Evolutionary conservation across 2,888 invertebrate species (phyloP).

Genomic region (Caenorhabditis imperialis): DNA sequence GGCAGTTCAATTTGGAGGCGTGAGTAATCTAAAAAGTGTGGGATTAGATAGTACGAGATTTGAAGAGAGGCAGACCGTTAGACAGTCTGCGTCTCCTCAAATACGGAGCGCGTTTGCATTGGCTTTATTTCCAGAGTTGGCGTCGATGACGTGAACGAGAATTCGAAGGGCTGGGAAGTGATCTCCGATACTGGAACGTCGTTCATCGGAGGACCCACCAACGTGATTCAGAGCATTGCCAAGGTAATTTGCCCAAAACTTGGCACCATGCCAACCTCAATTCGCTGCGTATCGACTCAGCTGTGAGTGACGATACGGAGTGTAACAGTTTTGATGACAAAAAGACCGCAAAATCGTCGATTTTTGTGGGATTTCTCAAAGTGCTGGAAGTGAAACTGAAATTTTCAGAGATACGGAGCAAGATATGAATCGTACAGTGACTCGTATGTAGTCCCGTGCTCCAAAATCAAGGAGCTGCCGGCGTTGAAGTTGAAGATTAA

Average conservation of each 20-base stretch:
- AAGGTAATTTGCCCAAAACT: constrained; percentile 23
- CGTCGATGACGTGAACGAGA: constrained; percentile 15
- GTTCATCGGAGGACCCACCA: constrained; percentile 61
- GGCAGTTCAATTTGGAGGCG: constrained; percentile 64
- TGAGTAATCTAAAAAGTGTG: constrained; percentile 28
- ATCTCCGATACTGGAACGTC: constrained; percentile 67
- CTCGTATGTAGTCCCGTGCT: constrained; percentile 46
- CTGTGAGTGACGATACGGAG: too few species aligned
- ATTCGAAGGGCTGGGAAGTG: constrained; percentile 52
- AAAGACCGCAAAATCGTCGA: too few species aligned
- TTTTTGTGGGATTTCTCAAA: not conserved
- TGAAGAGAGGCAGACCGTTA: too few species aligned
- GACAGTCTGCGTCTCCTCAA: too few species aligned
- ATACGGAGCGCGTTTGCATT: too few species aligned
- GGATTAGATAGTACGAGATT: not conserved
- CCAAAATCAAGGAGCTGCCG: constrained; percentile 36
- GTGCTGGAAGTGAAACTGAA: not conserved
- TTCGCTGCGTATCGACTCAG: too few species aligned
- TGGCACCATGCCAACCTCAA: too few species aligned
- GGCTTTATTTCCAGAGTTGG: constrained; percentile 38
- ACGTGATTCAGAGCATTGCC: constrained; percentile 41
- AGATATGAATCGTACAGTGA: constrained; percentile 32
- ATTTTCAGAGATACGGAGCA: constrained; percentile 44
- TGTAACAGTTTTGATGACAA: too few species aligned
- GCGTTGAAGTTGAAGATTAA: constrained; percentile 50